These are phyloP conservation scores for Epirrhoe tristata DNA, from an alignment of 2,888 invertebrate species.

Conservation along the genomic window DNA sequence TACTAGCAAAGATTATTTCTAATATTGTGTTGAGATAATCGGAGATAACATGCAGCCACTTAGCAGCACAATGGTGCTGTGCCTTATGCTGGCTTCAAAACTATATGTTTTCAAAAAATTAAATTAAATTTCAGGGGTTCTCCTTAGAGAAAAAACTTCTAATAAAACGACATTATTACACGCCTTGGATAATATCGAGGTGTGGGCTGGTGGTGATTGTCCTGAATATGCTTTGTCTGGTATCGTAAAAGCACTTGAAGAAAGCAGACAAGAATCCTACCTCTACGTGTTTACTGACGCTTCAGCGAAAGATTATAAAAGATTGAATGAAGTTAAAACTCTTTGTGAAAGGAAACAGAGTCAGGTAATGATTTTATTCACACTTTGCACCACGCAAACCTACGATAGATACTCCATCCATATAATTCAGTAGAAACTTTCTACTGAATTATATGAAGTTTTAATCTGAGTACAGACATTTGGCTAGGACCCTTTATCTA, in stretches of 20 bases:
- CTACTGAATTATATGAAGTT: too few relatives aligned
- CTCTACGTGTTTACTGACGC: constrained; percentile 51
- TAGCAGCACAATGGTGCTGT: too few relatives aligned
- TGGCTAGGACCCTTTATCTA: too few relatives aligned
- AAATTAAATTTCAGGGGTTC: neutral
- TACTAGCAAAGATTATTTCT: too few relatives aligned
- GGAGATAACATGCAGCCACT: too few relatives aligned
- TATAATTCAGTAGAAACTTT: too few relatives aligned
- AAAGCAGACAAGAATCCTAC: constrained; percentile 41
- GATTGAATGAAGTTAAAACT: constrained; percentile 32
- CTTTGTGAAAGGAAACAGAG: constrained; percentile 45
- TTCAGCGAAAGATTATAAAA: constrained; percentile 43
- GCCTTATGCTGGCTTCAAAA: too few relatives aligned
- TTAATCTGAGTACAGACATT: too few relatives aligned
- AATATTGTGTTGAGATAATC: too few relatives aligned
- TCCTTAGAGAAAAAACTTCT: constrained; percentile 32
- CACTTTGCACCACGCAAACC: too few relatives aligned
- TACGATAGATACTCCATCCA: too few relatives aligned
- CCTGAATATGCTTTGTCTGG: constrained; percentile 39
- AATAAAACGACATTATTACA: constrained; percentile 17
- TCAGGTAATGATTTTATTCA: constrained; percentile 29
- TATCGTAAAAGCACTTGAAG: constrained; percentile 33
- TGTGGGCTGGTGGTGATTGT: constrained; percentile 30
- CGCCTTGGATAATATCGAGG: constrained; percentile 27
- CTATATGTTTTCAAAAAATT: too few relatives aligned